Percentiles rank a stretch among this genome's conserved stretches.
Evolutionary conservation across 2,113 vertebrate species (phyloP).

Genomic region (Serilophus lunatus): DNA sequence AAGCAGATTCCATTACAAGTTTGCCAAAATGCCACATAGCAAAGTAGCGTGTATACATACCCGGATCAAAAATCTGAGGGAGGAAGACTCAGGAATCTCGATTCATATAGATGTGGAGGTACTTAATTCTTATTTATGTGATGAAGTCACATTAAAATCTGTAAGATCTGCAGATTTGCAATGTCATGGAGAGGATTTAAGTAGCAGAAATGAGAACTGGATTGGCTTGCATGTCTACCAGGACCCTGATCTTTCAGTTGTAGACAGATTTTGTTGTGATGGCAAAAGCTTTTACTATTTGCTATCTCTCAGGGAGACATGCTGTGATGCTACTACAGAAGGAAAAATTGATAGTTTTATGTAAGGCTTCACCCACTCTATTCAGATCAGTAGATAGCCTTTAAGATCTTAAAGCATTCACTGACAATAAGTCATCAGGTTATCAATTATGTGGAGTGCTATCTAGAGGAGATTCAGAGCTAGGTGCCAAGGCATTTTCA

Average conservation of each 20-base stretch:
- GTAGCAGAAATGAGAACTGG: not conserved
- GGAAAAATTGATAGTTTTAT: not conserved
- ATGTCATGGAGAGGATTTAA: not conserved
- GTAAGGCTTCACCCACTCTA: not conserved
- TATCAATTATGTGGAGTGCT: not conserved
- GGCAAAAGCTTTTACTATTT: not conserved
- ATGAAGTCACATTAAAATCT: not conserved
- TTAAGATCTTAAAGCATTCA: not conserved
- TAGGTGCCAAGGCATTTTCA: not conserved
- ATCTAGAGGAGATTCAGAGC: not conserved
- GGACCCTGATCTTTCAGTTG: not conserved
- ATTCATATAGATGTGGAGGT: too few relatives aligned
- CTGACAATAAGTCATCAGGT: not conserved
- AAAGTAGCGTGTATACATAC: not conserved
- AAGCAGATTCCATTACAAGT: not conserved
- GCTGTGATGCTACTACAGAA: not conserved
- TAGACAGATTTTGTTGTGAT: not conserved
- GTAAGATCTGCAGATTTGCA: not conserved
- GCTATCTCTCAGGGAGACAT: not conserved
- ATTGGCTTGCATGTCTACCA: not conserved
- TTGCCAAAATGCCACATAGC: rapidly evolving
- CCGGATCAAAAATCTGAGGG: not conserved
- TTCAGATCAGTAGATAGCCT: not conserved
- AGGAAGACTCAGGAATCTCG: rapidly evolving
- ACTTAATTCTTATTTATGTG: not conserved